Conservation (phyloP, 2,113 vertebrate genomes). For the Gymnocephalus cernua region DNA sequence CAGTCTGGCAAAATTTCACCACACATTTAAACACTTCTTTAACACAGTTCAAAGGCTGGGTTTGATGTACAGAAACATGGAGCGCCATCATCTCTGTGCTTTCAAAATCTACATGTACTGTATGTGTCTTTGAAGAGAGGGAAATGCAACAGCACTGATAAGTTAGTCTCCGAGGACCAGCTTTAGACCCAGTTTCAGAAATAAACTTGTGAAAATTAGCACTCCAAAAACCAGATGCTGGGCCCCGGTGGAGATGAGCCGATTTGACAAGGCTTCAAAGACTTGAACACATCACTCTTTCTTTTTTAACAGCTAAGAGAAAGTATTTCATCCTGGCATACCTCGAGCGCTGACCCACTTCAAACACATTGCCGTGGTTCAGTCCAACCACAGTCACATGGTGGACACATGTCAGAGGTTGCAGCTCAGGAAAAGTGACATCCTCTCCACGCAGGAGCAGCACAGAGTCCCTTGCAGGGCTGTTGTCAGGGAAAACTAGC, state of each 20-base stretch:
- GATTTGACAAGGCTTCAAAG: constrained; percentile 62
- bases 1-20: constrained; percentile 60
- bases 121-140: background rate
- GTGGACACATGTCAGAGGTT: constrained; percentile 56
- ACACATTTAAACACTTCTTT: constrained; percentile 36
- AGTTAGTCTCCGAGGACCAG: constrained; percentile 35
- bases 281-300: constrained; percentile 20
- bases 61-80: constrained; percentile 22
- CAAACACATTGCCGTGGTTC: constrained; percentile 26
- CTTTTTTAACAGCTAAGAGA: constrained; percentile 26
- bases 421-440: constrained; percentile 54
- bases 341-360: constrained; percentile 58
- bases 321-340: constrained; percentile 39
- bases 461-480: constrained; percentile 30
- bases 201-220: constrained; percentile 57
- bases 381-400: constrained; percentile 23
- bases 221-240: constrained; percentile 55
- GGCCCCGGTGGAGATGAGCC: constrained; percentile 50
- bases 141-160: constrained; percentile 15
- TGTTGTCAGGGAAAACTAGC: constrained; percentile 22
- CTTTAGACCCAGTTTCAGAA: constrained; percentile 62
- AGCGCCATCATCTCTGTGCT: background rate
- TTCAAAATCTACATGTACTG: background rate
- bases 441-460: constrained; percentile 8
- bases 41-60: constrained; percentile 44